Evolutionary conservation across 1,140 invertebrate species (phyloP).

Genomic region (Mizuhopecten yessoensis): DNA sequence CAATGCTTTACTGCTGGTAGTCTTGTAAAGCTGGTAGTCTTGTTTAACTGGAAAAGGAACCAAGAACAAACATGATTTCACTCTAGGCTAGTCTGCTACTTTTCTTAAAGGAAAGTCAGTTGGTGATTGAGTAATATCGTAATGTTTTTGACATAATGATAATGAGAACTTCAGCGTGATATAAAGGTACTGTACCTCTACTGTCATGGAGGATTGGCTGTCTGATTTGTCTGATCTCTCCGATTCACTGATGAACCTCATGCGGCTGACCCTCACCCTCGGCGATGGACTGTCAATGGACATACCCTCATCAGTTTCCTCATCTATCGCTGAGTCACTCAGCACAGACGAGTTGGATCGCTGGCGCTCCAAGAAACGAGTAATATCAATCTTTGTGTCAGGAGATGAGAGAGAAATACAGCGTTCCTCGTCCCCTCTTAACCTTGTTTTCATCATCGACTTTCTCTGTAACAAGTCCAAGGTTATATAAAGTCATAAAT

Average conservation of each 20-base stretch:
- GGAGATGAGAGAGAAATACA: constrained; percentile 81
- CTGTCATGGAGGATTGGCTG: constrained; percentile 62
- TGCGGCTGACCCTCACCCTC: constrained; percentile 46
- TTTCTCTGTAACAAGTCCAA: constrained; percentile 65
- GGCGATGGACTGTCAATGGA: constrained; percentile 66
- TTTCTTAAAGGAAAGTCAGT: no score
- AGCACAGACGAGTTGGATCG: constrained; percentile 66
- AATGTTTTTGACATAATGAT: no score
- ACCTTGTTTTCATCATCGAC: constrained; percentile 74
- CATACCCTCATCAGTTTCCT: constrained; percentile 77
- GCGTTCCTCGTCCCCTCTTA: constrained; percentile 83
- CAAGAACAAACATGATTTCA: no score
- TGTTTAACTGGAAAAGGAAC: no score
- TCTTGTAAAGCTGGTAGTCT: no score
- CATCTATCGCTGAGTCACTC: constrained; percentile 64
- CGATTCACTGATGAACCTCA: constrained; percentile 77
- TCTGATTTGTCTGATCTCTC: constrained; percentile 66
- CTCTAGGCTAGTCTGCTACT: no score
- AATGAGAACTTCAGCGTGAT: no score
- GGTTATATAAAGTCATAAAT: background rate
- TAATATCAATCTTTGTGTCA: constrained; percentile 76
- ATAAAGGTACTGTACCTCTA: constrained; percentile 54
- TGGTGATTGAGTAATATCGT: no score
- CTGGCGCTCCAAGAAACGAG: constrained; percentile 75
- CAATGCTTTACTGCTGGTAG: no score